These are phyloP conservation scores for Sphaeramia orbicularis DNA, from an alignment of 2,797 vertebrate genomes.

Conservation along the genomic window DNA sequence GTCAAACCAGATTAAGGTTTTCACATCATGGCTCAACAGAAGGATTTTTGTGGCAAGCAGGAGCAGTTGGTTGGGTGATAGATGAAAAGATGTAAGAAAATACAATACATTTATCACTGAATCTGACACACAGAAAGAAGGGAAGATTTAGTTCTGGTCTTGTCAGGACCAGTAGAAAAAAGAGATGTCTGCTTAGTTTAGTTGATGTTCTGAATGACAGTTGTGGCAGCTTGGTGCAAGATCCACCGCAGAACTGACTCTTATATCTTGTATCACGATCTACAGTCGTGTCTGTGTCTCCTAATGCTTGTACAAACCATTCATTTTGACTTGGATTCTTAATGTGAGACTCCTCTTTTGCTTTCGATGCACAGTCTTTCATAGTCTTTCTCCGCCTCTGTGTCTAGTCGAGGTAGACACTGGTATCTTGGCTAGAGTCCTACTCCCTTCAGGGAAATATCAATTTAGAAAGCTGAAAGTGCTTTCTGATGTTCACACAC, in stretches of 20 bases:
- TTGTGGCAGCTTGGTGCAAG: not conserved
- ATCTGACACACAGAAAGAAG: conserved; percentile 11
- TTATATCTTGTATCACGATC: not conserved
- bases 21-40: conserved; percentile 56
- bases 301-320: conserved; percentile 16
- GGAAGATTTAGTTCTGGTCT: conserved; percentile 17
- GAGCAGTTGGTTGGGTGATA: conserved; percentile 34
- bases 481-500: conserved; percentile 39
- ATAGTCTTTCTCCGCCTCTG: conserved; percentile 7
- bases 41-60: conserved; percentile 35
- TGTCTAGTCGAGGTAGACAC: conserved; percentile 14
- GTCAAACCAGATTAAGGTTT: conserved; percentile 58
- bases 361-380: not conserved
- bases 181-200: not conserved
- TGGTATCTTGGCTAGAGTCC: conserved; percentile 24
- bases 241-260: not conserved
- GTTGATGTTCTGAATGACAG: not conserved
- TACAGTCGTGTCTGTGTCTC: conserved; percentile 1
- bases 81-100: conserved; percentile 32
- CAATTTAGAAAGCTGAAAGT: conserved; percentile 52
- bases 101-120: conserved; percentile 16
- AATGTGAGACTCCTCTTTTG: conserved; percentile 25
- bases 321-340: conserved; percentile 35
- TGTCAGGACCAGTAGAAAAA: too few species aligned
- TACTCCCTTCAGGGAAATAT: conserved; percentile 40